Base-by-base conservation (phyloP, 2,888 invertebrate genomes). In the Molanna angustata region DNA sequence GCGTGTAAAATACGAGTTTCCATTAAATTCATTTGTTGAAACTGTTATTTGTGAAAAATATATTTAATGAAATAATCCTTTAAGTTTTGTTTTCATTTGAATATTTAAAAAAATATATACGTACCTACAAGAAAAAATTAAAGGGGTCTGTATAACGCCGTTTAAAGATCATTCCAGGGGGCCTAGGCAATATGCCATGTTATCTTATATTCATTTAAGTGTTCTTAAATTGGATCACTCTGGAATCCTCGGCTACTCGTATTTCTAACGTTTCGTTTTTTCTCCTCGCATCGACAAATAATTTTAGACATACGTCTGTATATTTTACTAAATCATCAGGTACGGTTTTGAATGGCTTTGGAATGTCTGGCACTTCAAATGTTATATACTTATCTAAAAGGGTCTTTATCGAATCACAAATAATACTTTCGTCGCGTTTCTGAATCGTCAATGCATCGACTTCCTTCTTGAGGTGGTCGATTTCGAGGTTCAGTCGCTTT, bases 221-320 rank as follows among this genome's bases (percentile, higher is more conserved):
- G n/a, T n/a, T n/a, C n/a, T n/a, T n/a, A n/a, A n/a, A n/a, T n/a
- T n/a, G n/a, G n/a, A n/a, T n/a, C n/a, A n/a, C n/a, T 17, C 77
- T 71, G 21, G 78, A 75, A 62, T 80, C 74, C 61, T 81, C 79
- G 0, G 78, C 73, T n/a, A 83, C 66, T 77, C 77, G 49, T 77
- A 78, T 62, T 39, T 83, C 79, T 42, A 83, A 67, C 2, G 65
- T 61, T 57, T 82, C 81, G n/a, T 80, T 73, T 62, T 82, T 80
- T 63, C 73, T 78, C 67, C 81, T 80, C 54, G 79, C 80, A 13
- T 81, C 79, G 55, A 75, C 70, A 0, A 84, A 64, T 14, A 79
- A 70, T 65, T 79, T 81, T 52, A 83, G 78, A 35, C 69, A 72
- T 9, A 20, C 3, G 11, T 58, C 56, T 9, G 52, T 35, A 33